Evolutionary conservation across 2,797 vertebrate genomes (phyloP).

Genomic region (Anisognathus igniventris): DNA sequence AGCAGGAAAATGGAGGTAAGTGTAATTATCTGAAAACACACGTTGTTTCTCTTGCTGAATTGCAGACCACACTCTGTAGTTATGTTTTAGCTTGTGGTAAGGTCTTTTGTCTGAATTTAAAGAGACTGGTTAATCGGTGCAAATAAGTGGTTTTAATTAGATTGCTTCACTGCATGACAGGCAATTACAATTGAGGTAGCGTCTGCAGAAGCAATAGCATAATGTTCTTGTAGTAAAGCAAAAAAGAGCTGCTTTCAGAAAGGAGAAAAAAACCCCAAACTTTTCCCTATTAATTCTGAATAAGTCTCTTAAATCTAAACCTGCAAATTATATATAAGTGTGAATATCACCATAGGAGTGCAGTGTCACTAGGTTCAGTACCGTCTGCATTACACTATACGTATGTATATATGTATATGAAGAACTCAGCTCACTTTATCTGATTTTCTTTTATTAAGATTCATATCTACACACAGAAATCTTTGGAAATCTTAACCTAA

Average conservation of each 20-base stretch:
- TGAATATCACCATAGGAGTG: not conserved
- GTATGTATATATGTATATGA: not conserved
- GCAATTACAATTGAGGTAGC: constrained; percentile 12
- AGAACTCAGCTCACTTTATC: not conserved
- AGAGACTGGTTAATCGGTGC: constrained; percentile 35
- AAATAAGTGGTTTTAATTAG: constrained; percentile 50
- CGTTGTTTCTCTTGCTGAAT: not conserved
- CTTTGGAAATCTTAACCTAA: not conserved
- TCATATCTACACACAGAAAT: not conserved
- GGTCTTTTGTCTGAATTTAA: constrained; percentile 39
- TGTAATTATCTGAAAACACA: constrained; percentile 28
- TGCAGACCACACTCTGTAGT: not conserved
- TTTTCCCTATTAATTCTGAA: not conserved
- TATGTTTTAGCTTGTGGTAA: not conserved
- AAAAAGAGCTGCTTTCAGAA: not conserved
- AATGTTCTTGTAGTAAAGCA: not conserved
- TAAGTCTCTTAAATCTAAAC: not conserved
- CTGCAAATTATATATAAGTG: not conserved
- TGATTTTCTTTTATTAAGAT: not conserved
- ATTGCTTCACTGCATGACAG: not conserved
- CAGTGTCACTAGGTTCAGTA: not conserved
- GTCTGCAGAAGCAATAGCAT: not conserved
- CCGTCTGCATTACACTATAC: not conserved
- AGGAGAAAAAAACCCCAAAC: rapidly evolving
- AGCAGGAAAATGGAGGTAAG: constrained; percentile 8